Evolutionary conservation across 2,888 invertebrate genomes (phyloP).

Genomic region (Aporophyla lueneburgensis): DNA sequence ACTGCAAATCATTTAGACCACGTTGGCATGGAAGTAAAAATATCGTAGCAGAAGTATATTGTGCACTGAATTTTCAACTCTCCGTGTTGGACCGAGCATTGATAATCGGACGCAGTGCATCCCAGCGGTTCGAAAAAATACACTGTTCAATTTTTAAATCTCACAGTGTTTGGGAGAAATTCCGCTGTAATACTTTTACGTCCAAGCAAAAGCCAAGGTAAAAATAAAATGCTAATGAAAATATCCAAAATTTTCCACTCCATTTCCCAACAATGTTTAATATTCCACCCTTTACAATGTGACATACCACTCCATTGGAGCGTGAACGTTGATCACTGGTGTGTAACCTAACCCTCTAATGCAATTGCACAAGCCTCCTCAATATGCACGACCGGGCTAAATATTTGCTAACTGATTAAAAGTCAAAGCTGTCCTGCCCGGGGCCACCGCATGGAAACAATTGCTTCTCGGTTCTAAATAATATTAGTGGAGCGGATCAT

Average conservation of each 20-base stretch:
- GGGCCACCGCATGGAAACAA: conserved; percentile 83
- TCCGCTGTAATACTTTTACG: no score
- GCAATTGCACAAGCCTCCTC: conserved; percentile 88
- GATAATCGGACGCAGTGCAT: no score
- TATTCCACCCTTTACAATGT: conserved; percentile 74
- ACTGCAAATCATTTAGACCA: no score
- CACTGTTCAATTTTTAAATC: no score
- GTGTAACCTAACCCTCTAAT: conserved; percentile 82
- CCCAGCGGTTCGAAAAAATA: no score
- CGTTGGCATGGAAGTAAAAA: no score
- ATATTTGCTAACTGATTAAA: conserved; percentile 90
- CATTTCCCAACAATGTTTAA: conserved; percentile 60
- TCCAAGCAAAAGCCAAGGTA: no score
- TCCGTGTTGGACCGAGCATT: no score
- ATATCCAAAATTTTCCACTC: conserved; percentile 33
- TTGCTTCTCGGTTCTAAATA: conserved; percentile 84
- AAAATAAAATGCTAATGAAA: not conserved
- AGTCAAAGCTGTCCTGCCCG: conserved; percentile 87
- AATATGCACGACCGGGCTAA: conserved; percentile 84
- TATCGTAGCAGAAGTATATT: no score
- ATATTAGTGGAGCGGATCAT: conserved; percentile 86
- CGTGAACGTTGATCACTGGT: conserved; percentile 77
- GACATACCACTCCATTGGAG: conserved; percentile 79
- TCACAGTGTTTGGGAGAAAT: no score
- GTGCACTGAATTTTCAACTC: no score